These are phyloP conservation scores for Tinea semifulvella DNA, from an alignment of 2,888 invertebrate genomes.

Conservation along the genomic window DNA sequence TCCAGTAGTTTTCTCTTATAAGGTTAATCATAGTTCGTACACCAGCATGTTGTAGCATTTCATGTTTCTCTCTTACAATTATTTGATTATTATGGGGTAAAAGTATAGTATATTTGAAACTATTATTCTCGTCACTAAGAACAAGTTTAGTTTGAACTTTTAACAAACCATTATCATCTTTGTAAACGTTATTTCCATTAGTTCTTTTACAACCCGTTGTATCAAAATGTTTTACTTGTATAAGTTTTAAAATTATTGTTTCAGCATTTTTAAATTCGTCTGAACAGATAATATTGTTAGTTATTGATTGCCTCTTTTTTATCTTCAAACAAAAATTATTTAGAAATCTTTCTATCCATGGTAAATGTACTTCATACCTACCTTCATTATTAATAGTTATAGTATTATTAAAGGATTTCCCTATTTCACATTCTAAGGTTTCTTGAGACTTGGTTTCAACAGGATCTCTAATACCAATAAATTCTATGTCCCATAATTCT, in stretches of 20 bases:
- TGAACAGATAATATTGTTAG: not conserved
- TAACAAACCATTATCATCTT: not conserved
- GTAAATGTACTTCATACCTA: too few species aligned
- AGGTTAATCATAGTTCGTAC: not conserved
- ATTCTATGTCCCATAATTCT: too few species aligned
- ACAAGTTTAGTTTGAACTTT: slow-evolving; percentile 2
- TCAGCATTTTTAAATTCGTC: slow-evolving; percentile 1
- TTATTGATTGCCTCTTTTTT: not conserved
- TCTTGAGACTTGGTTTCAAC: too few species aligned
- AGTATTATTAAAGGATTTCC: too few species aligned
- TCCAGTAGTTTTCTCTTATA: slow-evolving; percentile 1
- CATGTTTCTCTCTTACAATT: slow-evolving; percentile 5
- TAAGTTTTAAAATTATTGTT: not conserved
- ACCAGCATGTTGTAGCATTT: slow-evolving; percentile 1
- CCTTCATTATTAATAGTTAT: too few species aligned
- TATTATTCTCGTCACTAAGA: not conserved
- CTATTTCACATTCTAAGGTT: too few species aligned
- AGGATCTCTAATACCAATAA: too few species aligned
- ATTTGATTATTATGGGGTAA: slow-evolving; percentile 1
- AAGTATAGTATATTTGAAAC: slow-evolving; percentile 2
- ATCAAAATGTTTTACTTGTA: not conserved
- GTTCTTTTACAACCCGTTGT: not conserved
- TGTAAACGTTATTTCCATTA: too few species aligned
- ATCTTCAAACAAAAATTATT: not conserved
- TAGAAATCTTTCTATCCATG: slow-evolving; percentile 4